These are phyloP conservation scores for Linyphia triangularis DNA, from an alignment of 2,888 invertebrate species.

Conservation along the genomic window DNA sequence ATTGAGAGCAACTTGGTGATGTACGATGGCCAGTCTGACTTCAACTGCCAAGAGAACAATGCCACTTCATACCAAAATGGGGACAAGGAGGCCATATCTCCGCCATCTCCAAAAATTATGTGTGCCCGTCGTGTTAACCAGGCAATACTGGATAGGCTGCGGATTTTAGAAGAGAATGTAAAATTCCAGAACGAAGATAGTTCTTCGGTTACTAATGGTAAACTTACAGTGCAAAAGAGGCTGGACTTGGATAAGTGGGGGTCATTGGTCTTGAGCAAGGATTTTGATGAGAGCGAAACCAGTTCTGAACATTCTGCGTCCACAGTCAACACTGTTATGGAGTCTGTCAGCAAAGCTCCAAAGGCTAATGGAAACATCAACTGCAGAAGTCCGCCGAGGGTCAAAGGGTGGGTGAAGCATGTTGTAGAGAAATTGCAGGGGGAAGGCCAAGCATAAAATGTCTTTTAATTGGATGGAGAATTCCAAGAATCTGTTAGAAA, in stretches of 20 bases:
- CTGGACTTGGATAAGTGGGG: conserved; percentile 79
- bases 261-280: conserved; percentile 66
- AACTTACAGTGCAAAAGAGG: conserved; percentile 79
- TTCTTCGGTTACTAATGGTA: conserved; percentile 78
- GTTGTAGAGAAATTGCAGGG: conserved; percentile 86
- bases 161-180: conserved; percentile 79
- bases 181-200: conserved; percentile 78
- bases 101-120: conserved; percentile 63
- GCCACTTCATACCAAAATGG: conserved; percentile 23
- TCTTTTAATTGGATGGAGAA: background rate
- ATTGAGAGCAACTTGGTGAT: conserved; percentile 33
- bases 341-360: conserved; percentile 77
- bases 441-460: conserved; percentile 63
- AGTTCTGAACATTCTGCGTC: conserved; percentile 80
- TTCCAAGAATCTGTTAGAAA: conserved; percentile 35
- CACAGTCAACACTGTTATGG: conserved; percentile 79
- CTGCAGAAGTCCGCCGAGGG: conserved; percentile 76
- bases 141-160: conserved; percentile 79
- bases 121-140: conserved; percentile 70
- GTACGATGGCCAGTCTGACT: background rate
- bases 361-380: conserved; percentile 20
- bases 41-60: background rate
- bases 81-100: conserved; percentile 14
- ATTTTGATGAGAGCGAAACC: conserved; percentile 79
- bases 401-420: conserved; percentile 86